These are phyloP conservation scores for Sinonovacula constricta DNA, from an alignment of 1,140 invertebrate species.

Conservation along the genomic window DNA sequence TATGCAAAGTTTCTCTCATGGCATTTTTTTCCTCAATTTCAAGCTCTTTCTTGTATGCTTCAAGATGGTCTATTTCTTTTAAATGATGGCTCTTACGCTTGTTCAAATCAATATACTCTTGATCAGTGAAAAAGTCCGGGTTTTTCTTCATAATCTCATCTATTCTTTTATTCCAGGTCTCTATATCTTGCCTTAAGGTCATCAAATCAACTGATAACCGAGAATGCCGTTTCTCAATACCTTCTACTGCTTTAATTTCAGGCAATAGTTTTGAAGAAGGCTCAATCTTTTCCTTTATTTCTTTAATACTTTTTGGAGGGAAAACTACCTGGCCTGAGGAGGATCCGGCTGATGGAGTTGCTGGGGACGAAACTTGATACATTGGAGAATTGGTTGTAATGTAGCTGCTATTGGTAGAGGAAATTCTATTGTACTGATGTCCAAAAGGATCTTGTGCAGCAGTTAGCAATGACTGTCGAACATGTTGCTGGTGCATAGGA, in stretches of 20 bases:
- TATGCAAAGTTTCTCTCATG: too few relatives aligned
- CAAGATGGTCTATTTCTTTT: slow-evolving; percentile 12
- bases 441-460: too few relatives aligned
- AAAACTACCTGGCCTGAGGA: too few relatives aligned
- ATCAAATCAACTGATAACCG: slow-evolving; percentile 27
- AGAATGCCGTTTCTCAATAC: slow-evolving; percentile 23
- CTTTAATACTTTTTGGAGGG: too few relatives aligned
- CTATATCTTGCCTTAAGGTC: slow-evolving; percentile 33
- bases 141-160: slow-evolving; percentile 41
- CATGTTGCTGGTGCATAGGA: too few relatives aligned
- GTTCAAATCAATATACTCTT: slow-evolving; percentile 22
- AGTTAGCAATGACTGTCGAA: too few relatives aligned
- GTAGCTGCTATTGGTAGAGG: too few relatives aligned
- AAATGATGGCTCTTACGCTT: slow-evolving; percentile 39
- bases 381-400: too few relatives aligned
- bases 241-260: slow-evolving; percentile 9
- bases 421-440: too few relatives aligned
- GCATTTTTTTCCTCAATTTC: slow-evolving; percentile 5
- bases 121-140: slow-evolving; percentile 44
- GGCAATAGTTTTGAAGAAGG: slow-evolving; percentile 19
- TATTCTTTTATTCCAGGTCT: slow-evolving; percentile 24
- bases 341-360: too few relatives aligned
- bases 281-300: too few relatives aligned
- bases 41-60: slow-evolving; percentile 24
- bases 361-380: background rate